Evolutionary conservation across 2,797 vertebrate species (phyloP).

Genomic region (Enteromius radiatus): DNA sequence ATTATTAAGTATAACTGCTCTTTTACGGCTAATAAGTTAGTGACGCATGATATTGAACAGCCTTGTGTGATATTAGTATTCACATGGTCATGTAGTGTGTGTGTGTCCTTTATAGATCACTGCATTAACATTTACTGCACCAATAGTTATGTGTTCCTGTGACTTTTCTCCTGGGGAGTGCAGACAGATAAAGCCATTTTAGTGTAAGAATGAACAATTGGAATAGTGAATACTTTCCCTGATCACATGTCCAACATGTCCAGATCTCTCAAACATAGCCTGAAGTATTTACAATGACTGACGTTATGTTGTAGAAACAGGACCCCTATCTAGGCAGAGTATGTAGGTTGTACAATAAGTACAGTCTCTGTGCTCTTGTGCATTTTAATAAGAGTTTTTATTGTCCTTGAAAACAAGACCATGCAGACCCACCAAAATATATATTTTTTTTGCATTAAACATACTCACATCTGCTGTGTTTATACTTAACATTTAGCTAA

Average conservation of each 20-base stretch:
- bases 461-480: neutral
- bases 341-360: no score
- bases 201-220: neutral
- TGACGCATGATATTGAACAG: neutral
- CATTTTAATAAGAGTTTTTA: neutral
- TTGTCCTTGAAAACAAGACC: neutral
- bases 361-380: no score
- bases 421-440: neutral
- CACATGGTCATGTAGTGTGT: neutral
- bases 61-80: neutral
- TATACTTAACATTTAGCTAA: neutral
- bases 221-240: neutral
- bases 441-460: neutral
- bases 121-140: neutral
- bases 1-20: no score
- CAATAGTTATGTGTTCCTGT: neutral
- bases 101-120: slow-evolving; percentile 23
- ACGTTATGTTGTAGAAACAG: neutral
- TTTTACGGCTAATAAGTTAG: neutral
- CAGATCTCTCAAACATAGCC: neutral
- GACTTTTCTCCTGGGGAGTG: neutral
- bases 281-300: neutral
- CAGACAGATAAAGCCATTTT: neutral
- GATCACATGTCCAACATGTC: neutral
- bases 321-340: no score